A percentile compares a stretch with the other conserved stretches of the same genome.
These are phyloP conservation scores for Candoia aspera DNA, from an alignment of 2,113 vertebrate species.

Conservation along the genomic window DNA sequence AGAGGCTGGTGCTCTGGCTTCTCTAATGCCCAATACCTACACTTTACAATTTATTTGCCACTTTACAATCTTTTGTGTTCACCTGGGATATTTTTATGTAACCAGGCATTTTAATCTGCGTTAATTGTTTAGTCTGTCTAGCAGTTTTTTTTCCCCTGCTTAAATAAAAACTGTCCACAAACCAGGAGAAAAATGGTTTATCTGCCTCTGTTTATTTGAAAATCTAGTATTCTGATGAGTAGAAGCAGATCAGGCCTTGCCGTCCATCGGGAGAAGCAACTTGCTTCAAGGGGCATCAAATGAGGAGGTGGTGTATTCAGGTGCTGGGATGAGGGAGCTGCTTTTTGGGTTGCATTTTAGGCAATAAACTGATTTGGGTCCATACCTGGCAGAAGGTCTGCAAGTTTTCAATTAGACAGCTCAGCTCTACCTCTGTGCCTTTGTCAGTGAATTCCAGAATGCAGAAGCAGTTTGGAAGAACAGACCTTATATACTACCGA, in stretches of 20 bases:
- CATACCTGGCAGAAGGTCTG: neutral
- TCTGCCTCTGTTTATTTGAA: neutral
- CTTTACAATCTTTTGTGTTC: neutral
- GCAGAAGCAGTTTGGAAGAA: neutral
- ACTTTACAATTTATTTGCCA: neutral
- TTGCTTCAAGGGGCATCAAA: neutral
- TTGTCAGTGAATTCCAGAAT: neutral
- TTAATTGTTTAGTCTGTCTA: neutral
- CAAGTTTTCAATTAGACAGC: neutral
- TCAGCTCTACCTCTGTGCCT: neutral
- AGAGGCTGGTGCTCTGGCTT: no score
- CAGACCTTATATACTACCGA: neutral
- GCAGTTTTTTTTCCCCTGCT: neutral
- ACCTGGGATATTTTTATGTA: neutral
- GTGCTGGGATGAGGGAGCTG: neutral
- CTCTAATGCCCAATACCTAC: neutral
- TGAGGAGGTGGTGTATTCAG: neutral
- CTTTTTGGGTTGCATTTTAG: neutral
- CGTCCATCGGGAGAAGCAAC: neutral
- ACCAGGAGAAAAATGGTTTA: neutral
- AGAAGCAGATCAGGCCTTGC: neutral
- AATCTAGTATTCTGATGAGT: neutral
- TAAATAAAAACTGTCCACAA: neutral
- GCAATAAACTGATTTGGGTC: neutral
- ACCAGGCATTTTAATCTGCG: neutral